Evolutionary conservation across 2,113 vertebrate species (phyloP).

Genomic region (Petroica traversi): DNA sequence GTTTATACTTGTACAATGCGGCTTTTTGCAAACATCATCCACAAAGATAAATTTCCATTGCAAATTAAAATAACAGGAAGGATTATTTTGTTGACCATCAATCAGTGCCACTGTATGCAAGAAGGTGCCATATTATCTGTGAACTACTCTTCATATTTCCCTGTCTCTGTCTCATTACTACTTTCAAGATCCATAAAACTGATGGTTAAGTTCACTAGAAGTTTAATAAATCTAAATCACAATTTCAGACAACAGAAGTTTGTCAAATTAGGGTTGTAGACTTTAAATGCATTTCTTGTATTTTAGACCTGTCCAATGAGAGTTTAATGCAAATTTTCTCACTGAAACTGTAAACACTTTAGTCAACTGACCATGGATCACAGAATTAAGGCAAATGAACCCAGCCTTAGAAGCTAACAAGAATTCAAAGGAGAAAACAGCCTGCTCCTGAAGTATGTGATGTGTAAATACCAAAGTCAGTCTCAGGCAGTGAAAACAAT

Average conservation of each 20-base stretch:
- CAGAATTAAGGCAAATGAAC: neutral
- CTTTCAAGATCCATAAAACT: neutral
- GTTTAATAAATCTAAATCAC: neutral
- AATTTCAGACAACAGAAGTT: neutral
- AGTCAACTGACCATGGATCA: neutral
- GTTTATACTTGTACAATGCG: neutral
- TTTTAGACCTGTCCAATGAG: neutral
- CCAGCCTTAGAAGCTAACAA: neutral
- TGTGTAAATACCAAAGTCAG: neutral
- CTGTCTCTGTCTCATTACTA: neutral
- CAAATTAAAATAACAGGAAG: neutral
- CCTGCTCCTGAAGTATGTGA: neutral
- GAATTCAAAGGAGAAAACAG: neutral
- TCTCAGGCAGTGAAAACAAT: neutral
- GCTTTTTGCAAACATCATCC: neutral
- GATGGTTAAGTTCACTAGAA: neutral
- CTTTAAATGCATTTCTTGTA: neutral
- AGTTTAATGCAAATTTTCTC: neutral
- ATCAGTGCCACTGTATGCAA: neutral
- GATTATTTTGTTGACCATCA: neutral
- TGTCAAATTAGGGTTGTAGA: neutral
- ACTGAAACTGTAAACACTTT: neutral
- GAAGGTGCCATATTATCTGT: neutral
- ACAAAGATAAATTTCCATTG: neutral
- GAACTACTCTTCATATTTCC: neutral